A percentile compares a stretch with the other conserved stretches of the same genome.
These are phyloP conservation scores for Telenomus remus DNA, from an alignment of 1,140 invertebrate genomes.

Conservation along the genomic window DNA sequence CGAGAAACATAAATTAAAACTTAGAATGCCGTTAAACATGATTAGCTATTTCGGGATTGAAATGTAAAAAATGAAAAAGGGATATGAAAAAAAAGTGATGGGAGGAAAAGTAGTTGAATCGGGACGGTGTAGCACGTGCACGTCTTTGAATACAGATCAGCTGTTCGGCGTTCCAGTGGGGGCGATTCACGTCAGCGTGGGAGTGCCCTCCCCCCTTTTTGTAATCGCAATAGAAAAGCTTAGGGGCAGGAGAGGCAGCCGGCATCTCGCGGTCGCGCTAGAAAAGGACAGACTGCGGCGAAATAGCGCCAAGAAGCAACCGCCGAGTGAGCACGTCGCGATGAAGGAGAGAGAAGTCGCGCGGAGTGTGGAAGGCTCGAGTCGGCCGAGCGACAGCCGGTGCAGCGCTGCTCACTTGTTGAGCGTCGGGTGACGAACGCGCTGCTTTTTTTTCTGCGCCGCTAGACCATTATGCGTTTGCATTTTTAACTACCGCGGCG, in stretches of 20 bases:
- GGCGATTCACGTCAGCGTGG: constrained; percentile 16
- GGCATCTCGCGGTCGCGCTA: constrained; percentile 1
- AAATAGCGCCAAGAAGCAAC: constrained; percentile 4
- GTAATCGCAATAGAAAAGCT: constrained; percentile 3
- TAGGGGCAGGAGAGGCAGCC: constrained; percentile 10
- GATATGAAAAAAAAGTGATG: no score
- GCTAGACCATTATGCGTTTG: neutral
- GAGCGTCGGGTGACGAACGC: constrained; percentile 67
- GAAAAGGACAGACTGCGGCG: constrained; percentile 5
- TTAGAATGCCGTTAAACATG: no score
- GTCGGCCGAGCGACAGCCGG: constrained; percentile 59
- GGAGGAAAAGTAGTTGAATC: no score
- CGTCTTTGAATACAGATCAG: constrained; percentile 30
- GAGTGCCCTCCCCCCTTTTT: constrained; percentile 5
- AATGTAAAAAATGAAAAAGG: no score
- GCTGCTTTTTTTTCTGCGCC: constrained; percentile 36
- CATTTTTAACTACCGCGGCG: neutral
- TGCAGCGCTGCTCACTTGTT: constrained; percentile 69
- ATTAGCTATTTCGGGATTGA: no score
- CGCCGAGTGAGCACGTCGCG: constrained; percentile 2
- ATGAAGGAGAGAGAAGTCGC: constrained; percentile 17
- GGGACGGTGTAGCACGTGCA: constrained; percentile 45
- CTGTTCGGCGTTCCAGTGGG: constrained; percentile 38
- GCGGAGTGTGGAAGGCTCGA: constrained; percentile 52
- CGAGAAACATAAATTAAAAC: no score